Evolutionary conservation across 2,888 invertebrate genomes (phyloP), one percentile per base, ranked within the genome.

Genomic region (Sympetrum striolatum): DNA sequence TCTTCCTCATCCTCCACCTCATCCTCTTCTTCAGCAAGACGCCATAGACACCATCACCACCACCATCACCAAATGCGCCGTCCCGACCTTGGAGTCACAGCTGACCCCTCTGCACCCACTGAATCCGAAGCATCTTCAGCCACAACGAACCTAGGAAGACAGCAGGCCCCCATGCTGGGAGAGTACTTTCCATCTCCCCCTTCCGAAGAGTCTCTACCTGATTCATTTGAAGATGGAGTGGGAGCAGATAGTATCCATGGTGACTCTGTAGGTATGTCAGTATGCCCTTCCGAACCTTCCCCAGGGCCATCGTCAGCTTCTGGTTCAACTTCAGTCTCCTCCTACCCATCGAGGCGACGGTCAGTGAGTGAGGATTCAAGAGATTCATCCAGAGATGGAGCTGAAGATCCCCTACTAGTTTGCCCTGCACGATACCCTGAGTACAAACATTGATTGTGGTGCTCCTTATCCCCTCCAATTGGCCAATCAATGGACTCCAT

Each of bases 371-470:
- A 92, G 53, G 92, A 91, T 37, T 92, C 92, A 0, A 79, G 91
- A 15, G 91, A 91, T n/a, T 91, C 91, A 80, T 91, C 91, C 39
- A 48, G 90, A 31, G 90, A 91, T 44, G 91, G 81, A 35, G 90
- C 79, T 39, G 90, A 80, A 58, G 90, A 91, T 44, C 81, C 90
- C 22, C 81, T 90, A 73, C 92, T 92, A 91, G 91, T 92, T 79
- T 92, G 92, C 93, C 94, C 93, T 93, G 95, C 95, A 93, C 95
- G 95, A 92, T 96, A 96, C 94, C 96, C 96, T 94, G 96, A 96
- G 95, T 96, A 96, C 95, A 96, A 96, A 95, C 96, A 96, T 96
- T 96, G 96, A 96, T 96, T 94, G 91, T 91, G 91, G 90, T 92
- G 92, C 92, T 92, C 92, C 91, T 92, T 92, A 92, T 92, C 92